Evolutionary conservation across 2,113 vertebrate species (phyloP).

Genomic region (Pachypanchax playfairii): DNA sequence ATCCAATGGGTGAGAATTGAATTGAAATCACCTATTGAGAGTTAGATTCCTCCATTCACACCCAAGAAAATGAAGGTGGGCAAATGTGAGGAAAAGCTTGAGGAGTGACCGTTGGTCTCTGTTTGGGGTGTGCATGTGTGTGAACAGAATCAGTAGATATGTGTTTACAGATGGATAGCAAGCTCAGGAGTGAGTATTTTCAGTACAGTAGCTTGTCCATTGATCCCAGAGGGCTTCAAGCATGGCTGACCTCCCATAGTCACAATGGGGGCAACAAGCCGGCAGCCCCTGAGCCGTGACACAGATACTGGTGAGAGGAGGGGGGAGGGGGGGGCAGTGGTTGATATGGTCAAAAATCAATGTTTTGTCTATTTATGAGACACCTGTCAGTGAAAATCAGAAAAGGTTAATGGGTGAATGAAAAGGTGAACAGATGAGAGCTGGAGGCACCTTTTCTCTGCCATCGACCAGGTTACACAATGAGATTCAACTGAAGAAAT

Average conservation of each 20-base stretch:
- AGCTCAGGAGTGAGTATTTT: conserved; percentile 60
- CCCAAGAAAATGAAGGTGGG: conserved; percentile 65
- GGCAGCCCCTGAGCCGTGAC: conserved; percentile 63
- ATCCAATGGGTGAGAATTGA: conserved; percentile 97
- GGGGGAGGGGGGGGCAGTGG: neutral
- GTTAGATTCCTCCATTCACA: conserved; percentile 91
- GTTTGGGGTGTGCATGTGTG: conserved; percentile 21
- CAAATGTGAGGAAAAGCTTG: conserved; percentile 45
- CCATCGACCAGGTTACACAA: conserved; percentile 36
- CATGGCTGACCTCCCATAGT: conserved; percentile 79
- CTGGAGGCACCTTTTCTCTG: conserved; percentile 50
- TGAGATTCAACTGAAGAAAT: conserved; percentile 52
- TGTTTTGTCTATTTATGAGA: conserved; percentile 85
- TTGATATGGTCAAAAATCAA: conserved; percentile 76
- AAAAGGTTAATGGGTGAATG: conserved; percentile 62
- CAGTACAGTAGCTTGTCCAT: conserved; percentile 60
- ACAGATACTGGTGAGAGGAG: conserved; percentile 39
- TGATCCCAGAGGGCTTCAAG: conserved; percentile 83
- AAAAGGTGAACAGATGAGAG: no score
- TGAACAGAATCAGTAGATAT: conserved; percentile 23
- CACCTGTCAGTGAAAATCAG: conserved; percentile 81
- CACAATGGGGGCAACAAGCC: conserved; percentile 60
- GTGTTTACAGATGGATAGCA: conserved; percentile 57
- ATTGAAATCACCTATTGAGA: conserved; percentile 95
- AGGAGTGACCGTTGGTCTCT: conserved; percentile 71